A percentile compares a stretch with the other conserved stretches of the same genome.
These are phyloP conservation scores for Champsocephalus esox DNA, from an alignment of 2,797 vertebrate genomes.

Conservation along the genomic window DNA sequence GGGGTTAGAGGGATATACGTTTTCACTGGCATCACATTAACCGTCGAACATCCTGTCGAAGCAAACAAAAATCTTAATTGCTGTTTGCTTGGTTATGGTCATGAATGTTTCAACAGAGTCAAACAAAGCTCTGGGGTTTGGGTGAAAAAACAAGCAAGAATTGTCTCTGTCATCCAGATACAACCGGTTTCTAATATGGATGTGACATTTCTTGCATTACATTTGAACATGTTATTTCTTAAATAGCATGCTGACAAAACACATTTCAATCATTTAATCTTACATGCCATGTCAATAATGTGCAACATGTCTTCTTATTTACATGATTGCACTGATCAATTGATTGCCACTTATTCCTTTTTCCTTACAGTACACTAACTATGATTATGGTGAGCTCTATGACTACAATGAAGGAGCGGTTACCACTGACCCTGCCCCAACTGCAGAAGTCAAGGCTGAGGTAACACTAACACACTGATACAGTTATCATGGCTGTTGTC, in stretches of 20 bases:
- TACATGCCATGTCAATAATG: too few species aligned
- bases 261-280: background rate
- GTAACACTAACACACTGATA: constrained; percentile 81
- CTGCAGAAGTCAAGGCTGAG: constrained; percentile 88
- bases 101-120: constrained; percentile 23
- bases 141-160: background rate
- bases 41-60: constrained; percentile 57
- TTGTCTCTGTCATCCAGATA: constrained; percentile 39
- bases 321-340: constrained; percentile 72
- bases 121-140: background rate
- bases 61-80: constrained; percentile 56
- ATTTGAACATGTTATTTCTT: constrained; percentile 40
- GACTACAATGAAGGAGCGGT: constrained; percentile 92
- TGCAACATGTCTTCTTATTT: constrained; percentile 45
- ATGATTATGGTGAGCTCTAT: constrained; percentile 92
- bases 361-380: constrained; percentile 90
- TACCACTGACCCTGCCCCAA: constrained; percentile 87
- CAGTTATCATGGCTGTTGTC: constrained; percentile 16
- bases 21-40: constrained; percentile 57
- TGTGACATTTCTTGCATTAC: constrained; percentile 14
- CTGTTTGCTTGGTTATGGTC: constrained; percentile 48
- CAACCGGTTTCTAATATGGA: constrained; percentile 38
- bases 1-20: constrained; percentile 25
- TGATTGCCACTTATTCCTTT: constrained; percentile 58
- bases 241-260: constrained; percentile 33